Conservation (phyloP, 1,140 invertebrate genomes). For the Elymnias hypermnestra region DNA sequence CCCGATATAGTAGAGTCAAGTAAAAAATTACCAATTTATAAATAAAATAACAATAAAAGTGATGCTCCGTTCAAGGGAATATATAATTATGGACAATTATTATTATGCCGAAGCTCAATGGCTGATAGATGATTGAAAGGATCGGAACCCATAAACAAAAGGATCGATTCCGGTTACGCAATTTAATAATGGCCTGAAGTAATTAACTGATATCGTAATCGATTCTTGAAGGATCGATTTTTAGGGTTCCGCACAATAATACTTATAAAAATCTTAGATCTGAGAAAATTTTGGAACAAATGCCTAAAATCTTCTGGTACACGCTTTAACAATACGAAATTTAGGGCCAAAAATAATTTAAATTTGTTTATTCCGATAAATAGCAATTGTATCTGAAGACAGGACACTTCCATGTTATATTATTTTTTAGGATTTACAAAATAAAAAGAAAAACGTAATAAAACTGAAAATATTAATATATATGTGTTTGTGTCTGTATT, state of each 20-base stretch:
- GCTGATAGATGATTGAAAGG: conserved; percentile 74
- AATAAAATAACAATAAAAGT: conserved; percentile 76
- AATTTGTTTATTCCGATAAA: too few species aligned
- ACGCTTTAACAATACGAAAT: too few species aligned
- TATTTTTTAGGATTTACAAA: too few species aligned
- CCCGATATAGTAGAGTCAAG: conserved; percentile 61
- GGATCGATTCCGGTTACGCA: conserved; percentile 70
- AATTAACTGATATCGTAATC: conserved; percentile 64
- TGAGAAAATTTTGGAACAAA: too few species aligned
- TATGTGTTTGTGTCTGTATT: too few species aligned
- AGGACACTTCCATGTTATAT: too few species aligned
- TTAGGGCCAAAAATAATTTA: too few species aligned
- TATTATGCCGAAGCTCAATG: conserved; percentile 71
- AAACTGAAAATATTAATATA: too few species aligned
- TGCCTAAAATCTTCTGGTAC: too few species aligned
- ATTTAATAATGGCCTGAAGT: conserved; percentile 63
- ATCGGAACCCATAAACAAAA: conserved; percentile 73
- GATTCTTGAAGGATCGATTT: conserved; percentile 31
- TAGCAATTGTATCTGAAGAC: too few species aligned
- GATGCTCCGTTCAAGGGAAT: conserved; percentile 69
- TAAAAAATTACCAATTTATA: conserved; percentile 74
- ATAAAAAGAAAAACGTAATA: too few species aligned
- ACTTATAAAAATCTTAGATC: conserved; percentile 3
- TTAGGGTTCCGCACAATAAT: conserved; percentile 4
- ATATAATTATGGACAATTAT: conserved; percentile 76